Evolutionary conservation across 2,113 vertebrate species (phyloP), one percentile per base, ranked within the genome.

Genomic region (Meriones unguiculatus): DNA sequence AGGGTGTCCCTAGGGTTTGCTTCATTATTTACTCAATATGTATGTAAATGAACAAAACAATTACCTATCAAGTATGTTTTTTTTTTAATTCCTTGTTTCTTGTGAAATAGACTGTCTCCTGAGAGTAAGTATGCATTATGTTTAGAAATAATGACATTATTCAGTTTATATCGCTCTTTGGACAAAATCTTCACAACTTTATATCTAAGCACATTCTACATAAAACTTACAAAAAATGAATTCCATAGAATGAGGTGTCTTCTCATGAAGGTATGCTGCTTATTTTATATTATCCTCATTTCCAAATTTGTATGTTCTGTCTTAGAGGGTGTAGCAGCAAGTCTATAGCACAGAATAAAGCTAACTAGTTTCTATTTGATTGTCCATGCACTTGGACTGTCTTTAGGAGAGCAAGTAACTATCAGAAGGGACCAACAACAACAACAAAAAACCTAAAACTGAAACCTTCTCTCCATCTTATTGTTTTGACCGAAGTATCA

Each of bases 161-260:
- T 97, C n/a, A 65, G 50, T 46, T 91, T 64, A 92, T 59, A 76
- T 77, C 52, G 88, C 14, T 75, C 90, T 80, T 85, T 93, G 28
- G 73, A 81, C 67, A 64, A 50, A 70, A 65, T 13, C 1, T 90
- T 67, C 12, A 69, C 72, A 82, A 24, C 4, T 14, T 94, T 92
- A 25, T 17, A 30, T 69, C 70, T 65, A 91, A 28, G 3, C 7
- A 62, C 13, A 81, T 84, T 87, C 67, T 87, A 82, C 87, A 59
- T 80, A n/a, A 28, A 12, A 76, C 2, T 65, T 91, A 65, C 9
- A 41, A 85, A 64, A 94, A 80, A 24, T 67, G n/a, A 69, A 93
- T 54, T 38, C 9, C 28, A 94, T 3, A 22, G 24, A 38, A 64
- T 59, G 30, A 84, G 46, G 7, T 24, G 86, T 41, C 57, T 80